These are phyloP conservation scores for Resseliella maxima DNA, from an alignment of 2,888 invertebrate genomes.

Conservation along the genomic window DNA sequence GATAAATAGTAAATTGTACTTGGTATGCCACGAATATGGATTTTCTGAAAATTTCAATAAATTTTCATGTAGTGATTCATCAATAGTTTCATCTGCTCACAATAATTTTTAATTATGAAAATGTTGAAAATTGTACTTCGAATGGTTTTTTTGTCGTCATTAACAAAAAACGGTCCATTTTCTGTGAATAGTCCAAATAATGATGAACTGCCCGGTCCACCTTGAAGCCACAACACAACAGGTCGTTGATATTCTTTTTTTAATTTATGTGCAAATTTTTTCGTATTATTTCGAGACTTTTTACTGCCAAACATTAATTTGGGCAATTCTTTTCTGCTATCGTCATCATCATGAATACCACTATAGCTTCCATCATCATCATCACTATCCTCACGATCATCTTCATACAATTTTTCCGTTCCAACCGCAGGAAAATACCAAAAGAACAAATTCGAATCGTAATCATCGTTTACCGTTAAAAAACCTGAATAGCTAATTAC, in stretches of 20 bases:
- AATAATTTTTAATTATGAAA: neutral
- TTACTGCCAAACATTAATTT: neutral
- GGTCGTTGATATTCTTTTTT: constrained; percentile 67
- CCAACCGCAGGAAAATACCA: constrained; percentile 80
- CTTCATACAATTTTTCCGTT: constrained; percentile 68
- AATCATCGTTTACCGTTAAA: constrained; percentile 78
- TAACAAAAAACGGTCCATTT: constrained; percentile 73
- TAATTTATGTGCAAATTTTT: constrained; percentile 63
- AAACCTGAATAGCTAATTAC: constrained; percentile 69
- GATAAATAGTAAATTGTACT: constrained; percentile 74
- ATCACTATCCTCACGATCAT: constrained; percentile 62
- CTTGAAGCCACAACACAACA: constrained; percentile 73
- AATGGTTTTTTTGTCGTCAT: constrained; percentile 67
- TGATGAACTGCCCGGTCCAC: constrained; percentile 72
- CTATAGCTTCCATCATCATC: constrained; percentile 58
- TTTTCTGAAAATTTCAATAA: constrained; percentile 66
- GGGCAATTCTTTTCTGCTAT: constrained; percentile 59
- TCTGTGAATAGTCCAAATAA: constrained; percentile 73
- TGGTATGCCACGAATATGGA: constrained; percentile 73
- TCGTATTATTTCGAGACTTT: constrained; percentile 64
- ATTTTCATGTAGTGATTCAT: neutral
- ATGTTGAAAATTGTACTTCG: constrained; percentile 58
- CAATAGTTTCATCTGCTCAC: neutral
- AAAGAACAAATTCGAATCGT: constrained; percentile 82
- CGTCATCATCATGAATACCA: constrained; percentile 67